Evolutionary conservation across 2,888 invertebrate species (phyloP).

Genomic region (Drosophila melanocephala): DNA sequence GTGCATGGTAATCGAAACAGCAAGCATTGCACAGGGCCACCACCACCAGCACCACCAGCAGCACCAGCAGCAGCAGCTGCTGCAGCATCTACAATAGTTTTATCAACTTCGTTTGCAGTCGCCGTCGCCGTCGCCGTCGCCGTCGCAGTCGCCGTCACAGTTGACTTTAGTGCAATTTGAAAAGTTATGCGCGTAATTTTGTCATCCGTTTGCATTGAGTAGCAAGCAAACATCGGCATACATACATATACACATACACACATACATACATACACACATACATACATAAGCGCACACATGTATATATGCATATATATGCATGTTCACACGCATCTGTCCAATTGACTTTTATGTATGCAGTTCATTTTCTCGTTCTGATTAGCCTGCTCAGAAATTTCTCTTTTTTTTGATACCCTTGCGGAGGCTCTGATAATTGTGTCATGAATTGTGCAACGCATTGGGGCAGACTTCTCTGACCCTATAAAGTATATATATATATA

Average conservation of each 20-base stretch:
- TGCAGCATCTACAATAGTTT: not conserved
- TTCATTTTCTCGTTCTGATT: conserved; percentile 67
- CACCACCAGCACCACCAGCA: not conserved
- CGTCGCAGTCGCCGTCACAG: not conserved
- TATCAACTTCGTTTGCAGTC: not conserved
- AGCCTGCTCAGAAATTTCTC: conserved; percentile 49
- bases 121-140: not conserved
- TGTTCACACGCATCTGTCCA: conserved; percentile 37
- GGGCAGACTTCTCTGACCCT: not conserved
- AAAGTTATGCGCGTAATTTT: conserved; percentile 58
- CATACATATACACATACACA: not conserved
- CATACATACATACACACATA: not conserved
- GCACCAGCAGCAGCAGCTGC: conserved; percentile 5
- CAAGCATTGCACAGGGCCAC: conserved; percentile 21
- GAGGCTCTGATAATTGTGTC: not conserved
- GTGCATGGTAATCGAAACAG: conserved; percentile 16
- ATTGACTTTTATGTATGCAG: conserved; percentile 55
- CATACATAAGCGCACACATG: not conserved
- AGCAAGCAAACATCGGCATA: not conserved
- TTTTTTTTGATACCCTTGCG: conserved; percentile 24
- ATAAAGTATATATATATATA: not conserved
- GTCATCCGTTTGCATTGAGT: conserved; percentile 42
- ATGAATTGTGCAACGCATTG: not conserved
- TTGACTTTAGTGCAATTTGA: conserved; percentile 49
- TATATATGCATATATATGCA: not conserved